Base-by-base conservation (phyloP, 2,113 vertebrate species). In the Dipodomys merriami region DNA sequence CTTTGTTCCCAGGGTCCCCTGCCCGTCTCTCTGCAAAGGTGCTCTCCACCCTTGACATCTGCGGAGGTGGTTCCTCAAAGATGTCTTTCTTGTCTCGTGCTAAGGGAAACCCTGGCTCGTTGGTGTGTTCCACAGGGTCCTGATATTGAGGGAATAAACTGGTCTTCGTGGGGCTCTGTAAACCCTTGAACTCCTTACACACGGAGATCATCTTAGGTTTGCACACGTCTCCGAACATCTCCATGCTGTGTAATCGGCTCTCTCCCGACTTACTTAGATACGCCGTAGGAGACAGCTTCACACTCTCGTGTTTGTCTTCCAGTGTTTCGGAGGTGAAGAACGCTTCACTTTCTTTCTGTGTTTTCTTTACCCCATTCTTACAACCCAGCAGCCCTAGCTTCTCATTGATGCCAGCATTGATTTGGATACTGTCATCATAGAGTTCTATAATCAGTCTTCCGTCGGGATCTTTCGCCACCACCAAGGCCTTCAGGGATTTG, bases 391-490 rank as follows among this genome's bases (percentile, higher is more conserved):
- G 64, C 18, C 91, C 96, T 92, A 99, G 97, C 88, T 96, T 97
- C 85, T 98, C 98, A 86, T 98, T 99, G 78, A 99, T 96, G 83
- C 97, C 98, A 27, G 97, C 97, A 96, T 99, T 99, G 77, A 99
- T 98, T 95, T 99, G 98, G 73, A 93, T 96, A 82, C 97, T 98
- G 33, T 94, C 97, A 89, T 98, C 97, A 97, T 99, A 99, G 0
- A 99, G 97, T 93, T 99, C 99, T 77, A 99, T 96, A 71, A 98
- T 95, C 64, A 99, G 96, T 85, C 98, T 99, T 46, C 99, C 99
- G 97, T 98, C 98, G 46, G 98, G 96, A 83, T 99, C 98, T 97
- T 98, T 99, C 62, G 98, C 98, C 73, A 99, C 98, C 0, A 99
- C 97, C 2, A 99, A 64, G 0, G 98, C 99, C 97, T 97, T 98